Evolutionary conservation across 2,888 invertebrate genomes (phyloP), one percentile per base, ranked within the genome.

Genomic region (Bibio marci): DNA sequence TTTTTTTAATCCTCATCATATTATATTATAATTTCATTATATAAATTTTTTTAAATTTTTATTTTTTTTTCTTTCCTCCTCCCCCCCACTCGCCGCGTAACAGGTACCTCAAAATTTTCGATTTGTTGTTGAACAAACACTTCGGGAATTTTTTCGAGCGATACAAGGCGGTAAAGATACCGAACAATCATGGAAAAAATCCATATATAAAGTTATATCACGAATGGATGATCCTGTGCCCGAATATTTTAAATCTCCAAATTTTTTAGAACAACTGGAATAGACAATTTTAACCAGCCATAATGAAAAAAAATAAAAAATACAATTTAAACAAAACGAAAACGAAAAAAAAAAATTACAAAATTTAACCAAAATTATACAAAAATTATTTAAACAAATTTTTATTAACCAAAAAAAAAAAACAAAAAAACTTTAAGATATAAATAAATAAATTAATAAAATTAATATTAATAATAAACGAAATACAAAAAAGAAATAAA

Each of bases 161-260:
- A 87, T 99, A 59, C 85, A 87, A 62, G 79, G 85, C 55, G 91
- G 90, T 50, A 92, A 95, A 65, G 98, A 99, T 68, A 72, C 80
- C 44, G 98, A 99, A 62, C 97, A 95, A 64, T 95, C 95, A 57
- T 99, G 98, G 98, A 99, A 99, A 72, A 99, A 99, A 66, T 85
- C 94, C 56, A 99, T 99, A 67, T 99, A 99, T 76, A 99, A 99
- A 67, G 83, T 99, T 57, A 99, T 99, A 66, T 94, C 95, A 55
- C 80, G 97, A 62, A 73, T 98, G 67, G 98, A 99, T 70, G 97
- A 97, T 66, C 83, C 86, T 47, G 90, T 99, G 55, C 98, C 98
- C 50, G 98, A 98, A 63, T 97, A 92, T 72, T 98, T 99, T 77
- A 98, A 98, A 67, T 90, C 92, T 56, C 92, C 95, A 51, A 94